Percentiles rank a stretch among this genome's conserved stretches.
phyloP scores from a whole-genome alignment of 1,140 invertebrate species.

The Tetraneura akinire region DNA sequence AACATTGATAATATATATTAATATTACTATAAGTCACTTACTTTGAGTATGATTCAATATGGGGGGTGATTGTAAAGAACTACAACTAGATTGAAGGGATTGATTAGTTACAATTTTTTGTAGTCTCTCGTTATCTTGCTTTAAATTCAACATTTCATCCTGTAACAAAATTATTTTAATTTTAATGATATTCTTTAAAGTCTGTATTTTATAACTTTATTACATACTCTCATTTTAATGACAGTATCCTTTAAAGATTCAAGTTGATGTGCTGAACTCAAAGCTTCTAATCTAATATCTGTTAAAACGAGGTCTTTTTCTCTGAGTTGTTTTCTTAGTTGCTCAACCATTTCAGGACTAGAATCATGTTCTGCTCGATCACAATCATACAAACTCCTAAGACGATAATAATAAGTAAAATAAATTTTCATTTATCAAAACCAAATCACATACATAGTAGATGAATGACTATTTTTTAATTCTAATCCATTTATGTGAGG shows the following conservation, averaged over 20 bases:
- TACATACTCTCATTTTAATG: constrained; percentile 86
- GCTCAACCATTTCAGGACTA: constrained; percentile 68
- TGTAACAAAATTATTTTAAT: constrained; percentile 60
- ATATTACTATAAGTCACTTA: not conserved
- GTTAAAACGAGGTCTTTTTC: constrained; percentile 96
- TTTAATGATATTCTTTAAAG: constrained; percentile 8
- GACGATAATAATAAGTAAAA: not conserved
- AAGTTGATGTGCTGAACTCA: constrained; percentile 94
- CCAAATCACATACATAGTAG: constrained; percentile 60
- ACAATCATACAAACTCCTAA: constrained; percentile 47
- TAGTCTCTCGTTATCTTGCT: constrained; percentile 94
- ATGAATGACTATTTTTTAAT: constrained; percentile 61
- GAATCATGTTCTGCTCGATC: constrained; percentile 38
- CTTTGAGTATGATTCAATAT: constrained; percentile 43
- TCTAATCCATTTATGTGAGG: constrained; percentile 54
- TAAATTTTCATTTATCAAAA: constrained; percentile 33
- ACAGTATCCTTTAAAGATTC: constrained; percentile 95
- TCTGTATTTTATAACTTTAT: not conserved
- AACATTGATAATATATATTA: not conserved
- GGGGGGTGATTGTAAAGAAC: constrained; percentile 64
- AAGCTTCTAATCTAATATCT: constrained; percentile 91
- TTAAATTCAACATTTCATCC: constrained; percentile 94
- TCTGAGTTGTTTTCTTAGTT: constrained; percentile 86
- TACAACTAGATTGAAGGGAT: constrained; percentile 78
- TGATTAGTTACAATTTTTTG: constrained; percentile 83